Conservation (phyloP, 2,797 vertebrate genomes). For the Brachyrhaphis roseni region DNA sequence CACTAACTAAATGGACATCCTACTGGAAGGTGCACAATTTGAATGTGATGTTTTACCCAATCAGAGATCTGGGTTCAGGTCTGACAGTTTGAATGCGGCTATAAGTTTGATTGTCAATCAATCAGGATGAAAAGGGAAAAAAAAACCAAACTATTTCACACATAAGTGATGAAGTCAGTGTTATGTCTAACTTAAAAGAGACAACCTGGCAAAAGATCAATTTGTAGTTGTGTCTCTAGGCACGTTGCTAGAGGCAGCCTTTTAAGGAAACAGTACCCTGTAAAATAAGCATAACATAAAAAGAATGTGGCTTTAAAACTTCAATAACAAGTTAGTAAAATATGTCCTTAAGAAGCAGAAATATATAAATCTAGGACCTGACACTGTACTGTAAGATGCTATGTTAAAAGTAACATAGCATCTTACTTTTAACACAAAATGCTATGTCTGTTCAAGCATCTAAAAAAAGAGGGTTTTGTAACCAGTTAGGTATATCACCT, state of each 20-base stretch:
- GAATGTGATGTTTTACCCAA: neutral
- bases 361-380: neutral
- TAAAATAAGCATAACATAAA: neutral
- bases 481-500: neutral
- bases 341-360: neutral
- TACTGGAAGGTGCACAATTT: neutral
- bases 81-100: neutral
- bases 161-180: neutral
- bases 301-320: neutral
- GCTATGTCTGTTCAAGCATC: neutral
- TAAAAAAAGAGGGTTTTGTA: neutral
- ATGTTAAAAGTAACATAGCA: too few relatives aligned
- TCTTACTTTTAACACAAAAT: neutral
- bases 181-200: neutral
- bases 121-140: neutral
- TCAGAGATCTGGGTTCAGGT: neutral
- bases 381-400: neutral
- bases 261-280: neutral
- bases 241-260: neutral
- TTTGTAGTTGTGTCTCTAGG: neutral
- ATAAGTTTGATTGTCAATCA: neutral
- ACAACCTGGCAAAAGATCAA: neutral
- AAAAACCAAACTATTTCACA: neutral
- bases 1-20: neutral
- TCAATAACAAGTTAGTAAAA: neutral